Evolutionary conservation across 2,113 vertebrate genomes (phyloP).

Genomic region (Limanda limanda): DNA sequence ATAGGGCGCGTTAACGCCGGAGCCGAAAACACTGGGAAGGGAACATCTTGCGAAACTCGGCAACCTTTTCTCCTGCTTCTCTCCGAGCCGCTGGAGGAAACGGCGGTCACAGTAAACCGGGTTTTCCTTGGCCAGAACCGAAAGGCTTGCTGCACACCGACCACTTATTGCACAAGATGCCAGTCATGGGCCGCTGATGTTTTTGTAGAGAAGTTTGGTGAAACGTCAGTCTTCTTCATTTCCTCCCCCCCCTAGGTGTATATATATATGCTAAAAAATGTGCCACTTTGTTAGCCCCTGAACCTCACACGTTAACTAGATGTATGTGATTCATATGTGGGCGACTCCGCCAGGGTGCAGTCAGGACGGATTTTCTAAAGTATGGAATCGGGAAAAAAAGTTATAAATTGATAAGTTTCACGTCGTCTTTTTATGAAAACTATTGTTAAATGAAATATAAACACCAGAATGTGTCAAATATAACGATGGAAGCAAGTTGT

Average conservation of each 20-base stretch:
- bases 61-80: constrained; percentile 52
- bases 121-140: constrained; percentile 79
- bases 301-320: constrained; percentile 52
- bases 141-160: constrained; percentile 59
- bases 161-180: constrained; percentile 68
- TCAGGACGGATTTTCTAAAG: not conserved
- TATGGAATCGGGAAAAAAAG: not conserved
- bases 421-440: constrained; percentile 34
- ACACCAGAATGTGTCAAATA: constrained; percentile 45
- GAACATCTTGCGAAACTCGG: constrained; percentile 29
- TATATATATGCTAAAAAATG: constrained; percentile 57
- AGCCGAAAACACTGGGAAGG: constrained; percentile 25
- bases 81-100: constrained; percentile 56
- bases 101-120: constrained; percentile 68
- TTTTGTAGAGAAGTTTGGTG: constrained; percentile 69
- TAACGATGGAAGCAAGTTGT: constrained; percentile 63
- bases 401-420: not conserved
- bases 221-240: constrained; percentile 69
- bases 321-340: constrained; percentile 47
- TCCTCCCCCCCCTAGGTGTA: constrained; percentile 15
- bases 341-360: constrained; percentile 24
- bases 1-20: constrained; percentile 2
- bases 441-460: constrained; percentile 60
- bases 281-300: constrained; percentile 65
- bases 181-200: constrained; percentile 69